phyloP scores from a whole-genome alignment of 2,113 vertebrate genomes.

The Rynchops niger region DNA sequence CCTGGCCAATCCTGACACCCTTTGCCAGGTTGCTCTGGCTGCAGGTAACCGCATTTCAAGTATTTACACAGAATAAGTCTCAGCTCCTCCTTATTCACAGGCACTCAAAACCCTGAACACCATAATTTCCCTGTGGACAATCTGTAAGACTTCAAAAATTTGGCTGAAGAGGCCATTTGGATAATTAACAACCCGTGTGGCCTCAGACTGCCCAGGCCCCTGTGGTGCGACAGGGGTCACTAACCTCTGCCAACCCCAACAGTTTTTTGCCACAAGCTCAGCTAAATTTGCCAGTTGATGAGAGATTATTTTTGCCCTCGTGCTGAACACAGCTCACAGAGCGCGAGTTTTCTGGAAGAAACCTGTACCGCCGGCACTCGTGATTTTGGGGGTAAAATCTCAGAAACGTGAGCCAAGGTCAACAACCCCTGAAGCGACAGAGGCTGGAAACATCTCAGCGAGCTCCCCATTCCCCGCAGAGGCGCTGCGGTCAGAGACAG shows the following conservation, averaged over 20 bases:
- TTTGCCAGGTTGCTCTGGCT: background rate
- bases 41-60: background rate
- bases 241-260: background rate
- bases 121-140: fast-evolving
- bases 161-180: fast-evolving
- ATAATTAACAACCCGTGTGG: fast-evolving
- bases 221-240: fast-evolving
- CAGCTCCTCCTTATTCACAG: background rate
- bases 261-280: background rate
- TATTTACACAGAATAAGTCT: background rate
- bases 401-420: background rate
- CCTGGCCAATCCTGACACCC: background rate
- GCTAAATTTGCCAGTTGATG: background rate
- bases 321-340: background rate
- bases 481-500: no score
- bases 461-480: fast-evolving
- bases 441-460: fast-evolving
- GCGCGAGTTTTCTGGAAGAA: fast-evolving
- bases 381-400: background rate
- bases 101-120: background rate
- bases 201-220: background rate
- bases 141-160: no score
- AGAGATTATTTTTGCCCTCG: fast-evolving
- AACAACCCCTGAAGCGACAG: background rate
- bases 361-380: fast-evolving